Base-by-base conservation (phyloP, 2,113 vertebrate species). In the Ptilonorhynchus violaceus region DNA sequence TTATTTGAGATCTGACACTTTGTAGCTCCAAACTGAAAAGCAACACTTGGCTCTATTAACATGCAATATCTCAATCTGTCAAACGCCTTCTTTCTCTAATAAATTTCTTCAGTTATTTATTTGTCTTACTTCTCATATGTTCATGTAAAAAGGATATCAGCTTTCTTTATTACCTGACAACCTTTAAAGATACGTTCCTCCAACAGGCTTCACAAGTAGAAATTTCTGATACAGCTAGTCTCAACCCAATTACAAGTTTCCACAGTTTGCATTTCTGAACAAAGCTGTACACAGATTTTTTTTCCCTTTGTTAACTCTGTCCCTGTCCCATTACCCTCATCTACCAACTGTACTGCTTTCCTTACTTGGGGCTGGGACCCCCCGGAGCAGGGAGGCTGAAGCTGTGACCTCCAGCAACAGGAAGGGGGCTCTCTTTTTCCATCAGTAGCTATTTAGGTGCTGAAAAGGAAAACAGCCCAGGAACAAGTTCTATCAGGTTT, bases 381-480 rank as follows among this genome's bases (percentile, higher is more conserved):
- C 15, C 24, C 50, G 0, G 1, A 58, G 28, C 13, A 37, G 23
- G 9, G 8, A 75, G 35, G 22, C 47, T 78, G 44, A 82, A 70
- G 49, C 12, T 59, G 67, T 68, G 49, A 80, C 24, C 31, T 69
- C 27, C 55, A 87, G 16, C 35, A 64, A 56, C 12, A 85, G n/a
- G 22, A 70, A 85, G 21, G 7, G 13, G 44, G 16, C 10, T 46
- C 28, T 64, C 59, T 30, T 31, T 68, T 84, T 84, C 53, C 44
- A 37, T 6, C 0, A 0, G 44, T 16, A 74, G 30, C 37, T 74
- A 21, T 70, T 88, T 0, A 0, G 14, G 20, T 50, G 13, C n/a
- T 1, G 2, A 91, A 69, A 47, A 60, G 12, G 21, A 44, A 44
- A 3, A 10, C 4, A 74, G 23, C 13, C 20, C 25, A 72, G 35